Conservation (phyloP, 2,797 vertebrate genomes). For the Enteromius thamalakanensis region DNA sequence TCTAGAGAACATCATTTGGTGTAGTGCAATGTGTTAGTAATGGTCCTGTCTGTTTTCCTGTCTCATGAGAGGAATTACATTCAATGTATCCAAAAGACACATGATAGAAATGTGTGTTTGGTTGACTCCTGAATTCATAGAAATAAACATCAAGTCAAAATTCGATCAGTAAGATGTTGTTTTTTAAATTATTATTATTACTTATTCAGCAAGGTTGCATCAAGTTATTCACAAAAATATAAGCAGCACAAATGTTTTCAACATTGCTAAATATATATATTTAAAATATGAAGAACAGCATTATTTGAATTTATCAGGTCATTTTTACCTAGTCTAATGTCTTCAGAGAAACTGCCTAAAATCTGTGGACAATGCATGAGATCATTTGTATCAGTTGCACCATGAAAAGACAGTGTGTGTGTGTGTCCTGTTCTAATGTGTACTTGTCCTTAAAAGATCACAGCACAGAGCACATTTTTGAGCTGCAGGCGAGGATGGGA, state of each 20-base stretch:
- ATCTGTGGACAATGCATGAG: not conserved
- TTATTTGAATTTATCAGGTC: not conserved
- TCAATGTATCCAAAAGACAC: conserved; percentile 6
- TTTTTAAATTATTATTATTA: not conserved
- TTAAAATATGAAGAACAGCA: not conserved
- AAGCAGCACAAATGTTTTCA: too few species aligned
- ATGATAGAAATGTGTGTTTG: not conserved
- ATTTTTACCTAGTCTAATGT: not conserved
- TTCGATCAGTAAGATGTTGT: not conserved
- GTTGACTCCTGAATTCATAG: not conserved
- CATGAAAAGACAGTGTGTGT: not conserved
- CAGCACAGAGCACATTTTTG: conserved; percentile 26
- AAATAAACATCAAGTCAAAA: not conserved
- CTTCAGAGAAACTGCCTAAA: not conserved
- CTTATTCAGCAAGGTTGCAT: not conserved
- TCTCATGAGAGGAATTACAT: conserved; percentile 58
- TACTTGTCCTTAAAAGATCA: conserved; percentile 33
- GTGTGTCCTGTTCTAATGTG: not conserved
- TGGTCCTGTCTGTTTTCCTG: conserved; percentile 38
- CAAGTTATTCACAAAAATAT: not conserved
- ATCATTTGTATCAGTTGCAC: not conserved
- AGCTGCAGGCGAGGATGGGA: conserved; percentile 21
- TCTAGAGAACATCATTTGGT: conserved; percentile 66
- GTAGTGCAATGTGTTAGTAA: conserved; percentile 66
- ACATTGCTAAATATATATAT: too few species aligned